These are phyloP conservation scores for Ciona savignyi DNA, from an alignment of 23 tunicate genomes.

Conservation along the genomic window DNA sequence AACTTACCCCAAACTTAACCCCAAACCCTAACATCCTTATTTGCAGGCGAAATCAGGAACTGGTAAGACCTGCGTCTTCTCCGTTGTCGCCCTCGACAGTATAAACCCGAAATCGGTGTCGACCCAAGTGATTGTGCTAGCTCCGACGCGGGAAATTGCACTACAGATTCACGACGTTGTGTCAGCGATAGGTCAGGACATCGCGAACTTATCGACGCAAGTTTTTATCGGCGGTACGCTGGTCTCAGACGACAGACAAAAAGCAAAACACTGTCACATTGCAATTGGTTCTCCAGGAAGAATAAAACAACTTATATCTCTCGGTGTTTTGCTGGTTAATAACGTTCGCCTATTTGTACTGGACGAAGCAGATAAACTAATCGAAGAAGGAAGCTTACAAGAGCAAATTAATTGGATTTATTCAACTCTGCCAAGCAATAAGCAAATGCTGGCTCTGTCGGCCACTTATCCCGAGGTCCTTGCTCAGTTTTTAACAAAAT, in stretches of 20 bases:
- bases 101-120: slow-evolving; percentile 14
- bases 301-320: slow-evolving; percentile 53
- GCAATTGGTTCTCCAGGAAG: slow-evolving; percentile 91
- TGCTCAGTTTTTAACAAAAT: slow-evolving; percentile 49
- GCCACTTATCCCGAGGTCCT: slow-evolving; percentile 86
- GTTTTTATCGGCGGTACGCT: slow-evolving; percentile 82
- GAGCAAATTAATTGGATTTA: slow-evolving; percentile 80
- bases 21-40: no score
- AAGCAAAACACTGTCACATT: slow-evolving; percentile 68
- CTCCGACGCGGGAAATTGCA: slow-evolving; percentile 96
- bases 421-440: slow-evolving; percentile 65
- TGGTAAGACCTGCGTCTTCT: slow-evolving; percentile 91
- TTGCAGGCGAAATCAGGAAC: slow-evolving; percentile 96
- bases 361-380: slow-evolving; percentile 92
- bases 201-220: slow-evolving; percentile 26
- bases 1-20: no score
- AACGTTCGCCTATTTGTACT: slow-evolving; percentile 72
- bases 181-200: slow-evolving; percentile 52
- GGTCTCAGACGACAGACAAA: slow-evolving; percentile 56
- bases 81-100: slow-evolving; percentile 70
- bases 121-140: slow-evolving; percentile 67
- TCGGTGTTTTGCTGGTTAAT: slow-evolving; percentile 29
- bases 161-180: slow-evolving; percentile 78
- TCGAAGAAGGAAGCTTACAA: slow-evolving; percentile 75
- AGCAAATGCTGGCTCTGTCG: slow-evolving; percentile 87